Base-by-base conservation (phyloP, 1,140 invertebrate genomes). In the Dolichoris vasculosae region DNA sequence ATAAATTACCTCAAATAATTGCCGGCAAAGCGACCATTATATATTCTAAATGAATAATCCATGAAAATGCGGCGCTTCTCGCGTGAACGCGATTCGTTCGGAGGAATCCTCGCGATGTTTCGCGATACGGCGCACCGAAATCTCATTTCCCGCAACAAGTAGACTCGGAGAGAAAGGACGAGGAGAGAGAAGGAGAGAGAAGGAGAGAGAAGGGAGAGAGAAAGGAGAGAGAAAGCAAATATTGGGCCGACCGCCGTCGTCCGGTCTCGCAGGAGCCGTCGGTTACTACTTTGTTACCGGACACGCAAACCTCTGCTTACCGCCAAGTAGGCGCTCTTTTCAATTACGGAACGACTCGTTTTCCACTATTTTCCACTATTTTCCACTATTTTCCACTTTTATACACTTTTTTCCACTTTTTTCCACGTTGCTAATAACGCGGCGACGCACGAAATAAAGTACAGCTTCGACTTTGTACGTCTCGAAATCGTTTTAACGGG, bases 71-170 rank as follows among this genome's bases (percentile, higher is more conserved):
- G 43, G 30, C n/a, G n/a, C 38, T 13, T 32, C 2, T 13, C 3
- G 48, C 51, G 1, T n/a, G 15, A 15, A 43, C 9, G 17, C 32
- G 20, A 38, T 35, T 40, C 48, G n/a, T 63, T n/a, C 80, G 6
- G 1, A 48, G 69, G 71, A 76, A 46, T 83, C 71, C 38, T 26
- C 46, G 67, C 67, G 20, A 63, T 73, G 32, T 38, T 63, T 30
- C 13, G 38, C 63, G 20, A 40, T 59, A 63, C 38, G 30, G 11
- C 71, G n/a, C 40, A 77, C 59, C 83, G 63, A 85, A 85, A 85
- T 85, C 77, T 85, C 77, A 81, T 85, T 81, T 85, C 30, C 76
- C 83, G 83, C 83, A 84, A 84, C 83, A 84, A 84, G 83, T 84
- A n/a, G 59, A 71, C 69, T 59, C 15, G 1, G 13, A 35, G n/a